Evolutionary conservation across 2,888 invertebrate species (phyloP), one percentile per base, ranked within the genome.

Genomic region (Lasioglossum marginatum): DNA sequence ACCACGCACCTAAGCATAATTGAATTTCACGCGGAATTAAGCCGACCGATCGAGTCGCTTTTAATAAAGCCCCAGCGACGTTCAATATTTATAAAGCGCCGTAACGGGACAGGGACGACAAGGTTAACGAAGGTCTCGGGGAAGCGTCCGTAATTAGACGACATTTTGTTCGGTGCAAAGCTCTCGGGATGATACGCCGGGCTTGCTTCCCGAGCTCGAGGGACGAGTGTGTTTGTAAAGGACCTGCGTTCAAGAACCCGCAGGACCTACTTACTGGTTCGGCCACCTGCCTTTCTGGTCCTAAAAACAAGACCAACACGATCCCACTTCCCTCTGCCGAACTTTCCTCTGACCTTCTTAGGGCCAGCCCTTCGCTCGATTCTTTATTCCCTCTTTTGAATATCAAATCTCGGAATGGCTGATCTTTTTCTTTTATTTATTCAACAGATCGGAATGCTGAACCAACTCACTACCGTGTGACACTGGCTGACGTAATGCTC

Each of bases 251-350:
- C 37, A 80, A 83, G 85, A 75, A 85, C 48, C 89, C 89, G 72
- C 82, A 89, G 91, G 90, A 90, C 89, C 91, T 88, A 92, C 92
- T 92, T 92, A 91, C 80, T 80, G 77, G 74, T 77, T 72, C 79
- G 83, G 80, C 82, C 91, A 91, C 91, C 91, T 91, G 91, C 88
- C 87, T 83, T 80, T 76, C 60, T 57, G 43, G 70, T 60, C 78
- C 79, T 72, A 79, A 78, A 79, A 87, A 90, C 82, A 88, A 89
- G 77, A 81, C 77, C 78, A 60, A 71, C 76, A 43, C 72, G 84
- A 68, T 86, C 82, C 80, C 76, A 82, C 81, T 86, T 87, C 37
- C 81, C 83, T 83, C 86, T 60, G 74, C 79, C 79, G 75, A 74
- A 85, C 80, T 85, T 87, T 78, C 77, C 45, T 60, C 31, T 23